Evolutionary conservation across 2,113 vertebrate species (phyloP), one percentile per base, ranked within the genome.

Genomic region (Ursus arctos): DNA sequence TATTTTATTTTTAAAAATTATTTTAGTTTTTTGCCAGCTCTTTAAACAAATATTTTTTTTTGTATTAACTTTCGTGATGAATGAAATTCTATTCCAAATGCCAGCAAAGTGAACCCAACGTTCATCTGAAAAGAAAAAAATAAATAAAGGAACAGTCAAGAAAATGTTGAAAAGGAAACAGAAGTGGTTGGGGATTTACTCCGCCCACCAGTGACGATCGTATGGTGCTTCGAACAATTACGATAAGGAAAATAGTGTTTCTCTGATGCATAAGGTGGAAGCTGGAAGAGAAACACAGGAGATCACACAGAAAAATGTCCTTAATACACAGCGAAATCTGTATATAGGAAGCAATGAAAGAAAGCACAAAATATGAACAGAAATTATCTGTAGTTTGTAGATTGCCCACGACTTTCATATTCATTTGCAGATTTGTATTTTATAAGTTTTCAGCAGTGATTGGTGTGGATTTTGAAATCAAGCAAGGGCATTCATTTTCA

Each of bases 321-420:
- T 86, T 92, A 63, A 43, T 81, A 18, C 16, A 87, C 28, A 83
- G 12, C 59, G 76, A 85, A 69, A 18, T 80, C 86, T 96, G 55
- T 49, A 9, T 36, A 18, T 47, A 10, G 67, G 88, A 91, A 94
- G 13, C 15, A 69, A 85, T n/a, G 21, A 53, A 55, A 82, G n/a
- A 87, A 94, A 89, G 92, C n/a, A n/a, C 69, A 85, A 81, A 69
- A 82, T 63, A 76, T 53, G 65, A 85, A 95, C 7, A 33, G 36
- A 85, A 87, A 87, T 67, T 72, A 57, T 63, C 47, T 93, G 21
- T 65, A 77, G 59, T 40, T 81, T 95, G 22, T 76, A 16, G n/a
- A 81, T 74, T 49, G 21, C 8, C 12, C 26, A 12, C 31, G 26
- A 65, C 6, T 94, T 87, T 88, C 79, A 33, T 77, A 36, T 67